Base-by-base conservation (phyloP, 2,113 vertebrate genomes). In the Lampris incognitus region DNA sequence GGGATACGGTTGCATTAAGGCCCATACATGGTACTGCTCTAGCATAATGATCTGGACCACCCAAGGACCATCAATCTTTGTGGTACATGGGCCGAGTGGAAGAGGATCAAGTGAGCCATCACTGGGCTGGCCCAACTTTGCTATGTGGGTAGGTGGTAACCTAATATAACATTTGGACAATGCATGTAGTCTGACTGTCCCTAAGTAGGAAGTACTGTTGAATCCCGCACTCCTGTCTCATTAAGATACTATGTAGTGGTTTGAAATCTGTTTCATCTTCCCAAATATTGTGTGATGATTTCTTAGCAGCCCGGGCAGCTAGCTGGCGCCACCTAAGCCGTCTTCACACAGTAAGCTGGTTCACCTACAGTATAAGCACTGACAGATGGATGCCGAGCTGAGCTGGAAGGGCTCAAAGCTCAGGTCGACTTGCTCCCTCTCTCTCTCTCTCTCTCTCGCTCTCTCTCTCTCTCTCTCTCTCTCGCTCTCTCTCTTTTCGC, bases 351-450 rank as follows among this genome's bases (percentile, higher is more conserved):
- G 69, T 84, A 90, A 91, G 89, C 84, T 50, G 24, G 24, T 88
- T 82, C 75, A 78, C 81, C 82, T 72, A 68, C 13, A 4, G 5
- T 36, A 39, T 85, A 91, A 86, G 85, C 68, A 69, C 58, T 6
- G 66, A 65, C 79, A 80, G 86, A 88, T 89, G 90, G 88, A 91
- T 87, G 89, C 85, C 66, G 86, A 86, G 90, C 84, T 88, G 88
- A 90, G 90, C 88, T 77, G 70, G 63, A 82, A 83, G 60, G 89
- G 88, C 89, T 92, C 83, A 89, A 85, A 90, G 88, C 90, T 89
- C 87, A 91, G 85, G 85, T 91, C 84, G 73, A 36, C 50, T 59
- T 57, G 56, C 60, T 50, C 68, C 37, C 50, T 62, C 49, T 62
- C 72, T 69, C 77, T 63, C 59, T 63, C 41, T 62, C 50, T 42